phyloP scores from a whole-genome alignment of 2,888 invertebrate species.

The Epirrita christyi region DNA sequence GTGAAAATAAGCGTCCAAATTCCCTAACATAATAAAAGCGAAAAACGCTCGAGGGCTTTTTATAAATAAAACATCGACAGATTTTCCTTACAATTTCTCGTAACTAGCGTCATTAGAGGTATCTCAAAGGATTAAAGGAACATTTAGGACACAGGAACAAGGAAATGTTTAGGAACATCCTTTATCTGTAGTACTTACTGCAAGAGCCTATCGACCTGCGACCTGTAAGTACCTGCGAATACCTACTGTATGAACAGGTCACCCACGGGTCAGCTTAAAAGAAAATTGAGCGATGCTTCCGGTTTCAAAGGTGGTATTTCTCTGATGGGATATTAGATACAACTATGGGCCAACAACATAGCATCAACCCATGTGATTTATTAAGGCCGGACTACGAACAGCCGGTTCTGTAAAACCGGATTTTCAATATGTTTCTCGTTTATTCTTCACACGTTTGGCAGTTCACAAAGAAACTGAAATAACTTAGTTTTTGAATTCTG shows the following conservation, averaged over 20 bases:
- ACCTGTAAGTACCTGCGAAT: no score
- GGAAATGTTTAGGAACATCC: slow-evolving; percentile 27
- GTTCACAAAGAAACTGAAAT: no score
- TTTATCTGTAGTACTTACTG: no score
- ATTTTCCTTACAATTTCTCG: slow-evolving; percentile 22
- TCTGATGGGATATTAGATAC: neutral
- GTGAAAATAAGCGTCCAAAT: neutral
- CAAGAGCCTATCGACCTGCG: no score
- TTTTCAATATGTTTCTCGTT: no score
- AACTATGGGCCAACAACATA: neutral
- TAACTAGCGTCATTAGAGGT: slow-evolving; percentile 33
- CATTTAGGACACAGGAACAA: no score
- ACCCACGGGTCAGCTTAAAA: no score
- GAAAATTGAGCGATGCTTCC: slow-evolving; percentile 21
- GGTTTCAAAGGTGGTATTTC: slow-evolving; percentile 25
- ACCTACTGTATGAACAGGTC: no score
- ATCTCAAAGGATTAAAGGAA: slow-evolving; percentile 33
- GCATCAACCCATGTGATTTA: neutral
- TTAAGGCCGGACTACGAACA: no score
- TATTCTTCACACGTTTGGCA: no score
- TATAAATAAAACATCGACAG: slow-evolving; percentile 19
- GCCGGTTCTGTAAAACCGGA: no score
- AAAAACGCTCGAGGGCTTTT: slow-evolving; percentile 10
- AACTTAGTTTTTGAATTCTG: no score
- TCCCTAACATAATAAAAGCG: slow-evolving; percentile 7